Evolutionary conservation across 2,888 invertebrate genomes (phyloP).

Genomic region (Ecdyonurus torrentis): DNA sequence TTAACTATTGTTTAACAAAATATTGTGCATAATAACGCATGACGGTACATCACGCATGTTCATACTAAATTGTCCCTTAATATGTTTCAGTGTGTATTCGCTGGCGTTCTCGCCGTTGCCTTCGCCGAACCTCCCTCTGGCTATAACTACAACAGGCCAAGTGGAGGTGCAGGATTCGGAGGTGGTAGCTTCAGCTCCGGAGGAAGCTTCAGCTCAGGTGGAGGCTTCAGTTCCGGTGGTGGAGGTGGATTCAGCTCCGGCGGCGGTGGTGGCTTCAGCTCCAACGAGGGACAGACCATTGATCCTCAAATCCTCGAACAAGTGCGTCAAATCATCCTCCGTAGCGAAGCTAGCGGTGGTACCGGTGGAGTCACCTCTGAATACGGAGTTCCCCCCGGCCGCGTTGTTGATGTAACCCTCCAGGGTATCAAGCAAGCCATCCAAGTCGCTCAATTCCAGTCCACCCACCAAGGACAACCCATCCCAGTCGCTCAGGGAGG

Average conservation of each 20-base stretch:
- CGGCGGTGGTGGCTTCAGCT: conserved; percentile 61
- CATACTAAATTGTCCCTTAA: background rate
- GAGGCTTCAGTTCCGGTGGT: conserved; percentile 31
- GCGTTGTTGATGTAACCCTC: conserved; percentile 43
- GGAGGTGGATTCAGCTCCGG: conserved; percentile 59
- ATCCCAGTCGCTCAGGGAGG: conserved; percentile 24
- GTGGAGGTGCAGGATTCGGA: conserved; percentile 30
- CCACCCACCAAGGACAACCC: conserved; percentile 35
- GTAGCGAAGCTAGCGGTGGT: conserved; percentile 40
- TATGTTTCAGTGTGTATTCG: conserved; percentile 58
- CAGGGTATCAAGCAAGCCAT: conserved; percentile 75
- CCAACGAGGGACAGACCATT: conserved; percentile 67
- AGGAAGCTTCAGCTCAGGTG: conserved; percentile 26
- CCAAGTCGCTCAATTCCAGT: conserved; percentile 72
- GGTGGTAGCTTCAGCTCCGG: conserved; percentile 15
- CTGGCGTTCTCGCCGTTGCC: conserved; percentile 57
- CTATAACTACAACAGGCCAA: conserved; percentile 57
- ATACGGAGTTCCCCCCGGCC: conserved; percentile 61
- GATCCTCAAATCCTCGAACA: conserved; percentile 66
- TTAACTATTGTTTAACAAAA: too few species aligned
- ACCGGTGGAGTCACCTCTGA: conserved; percentile 42
- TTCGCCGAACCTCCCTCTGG: conserved; percentile 60
- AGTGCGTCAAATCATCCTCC: conserved; percentile 67
- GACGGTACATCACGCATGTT: too few species aligned
- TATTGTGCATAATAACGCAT: too few species aligned